These are phyloP conservation scores for Potamilus streckersoni DNA, from an alignment of 1,140 invertebrate species.

Conservation along the genomic window DNA sequence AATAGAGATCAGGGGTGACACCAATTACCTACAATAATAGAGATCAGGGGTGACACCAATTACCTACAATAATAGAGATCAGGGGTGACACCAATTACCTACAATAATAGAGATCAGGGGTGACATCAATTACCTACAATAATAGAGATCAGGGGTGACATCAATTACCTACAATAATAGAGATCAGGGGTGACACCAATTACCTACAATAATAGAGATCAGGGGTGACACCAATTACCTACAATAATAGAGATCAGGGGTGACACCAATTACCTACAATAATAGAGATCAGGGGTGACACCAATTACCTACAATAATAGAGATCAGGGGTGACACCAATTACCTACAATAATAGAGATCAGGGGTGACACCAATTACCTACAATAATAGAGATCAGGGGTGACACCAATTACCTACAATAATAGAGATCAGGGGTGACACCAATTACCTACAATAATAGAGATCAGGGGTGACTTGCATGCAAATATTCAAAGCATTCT, in stretches of 20 bases:
- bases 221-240: slow-evolving; percentile 80
- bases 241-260: too few relatives aligned
- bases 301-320: slow-evolving; percentile 86
- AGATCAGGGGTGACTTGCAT: neutral
- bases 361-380: slow-evolving; percentile 91
- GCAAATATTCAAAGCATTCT: too few relatives aligned
- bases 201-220: slow-evolving; percentile 18
- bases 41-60: neutral
- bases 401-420: slow-evolving; percentile 84
- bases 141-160: slow-evolving; percentile 3
- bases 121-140: too few relatives aligned
- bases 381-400: too few relatives aligned
- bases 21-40: too few relatives aligned
- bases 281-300: too few relatives aligned
- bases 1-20: slow-evolving; percentile 3
- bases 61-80: slow-evolving; percentile 18
- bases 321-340: too few relatives aligned
- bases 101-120: slow-evolving; percentile 8
- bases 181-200: neutral
- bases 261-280: slow-evolving; percentile 84
- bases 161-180: too few relatives aligned
- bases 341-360: too few relatives aligned
- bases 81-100: too few relatives aligned
- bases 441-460: slow-evolving; percentile 79
- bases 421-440: too few relatives aligned